Conservation (phyloP, 2,888 invertebrate species). For the Ectemnius lituratus region DNA sequence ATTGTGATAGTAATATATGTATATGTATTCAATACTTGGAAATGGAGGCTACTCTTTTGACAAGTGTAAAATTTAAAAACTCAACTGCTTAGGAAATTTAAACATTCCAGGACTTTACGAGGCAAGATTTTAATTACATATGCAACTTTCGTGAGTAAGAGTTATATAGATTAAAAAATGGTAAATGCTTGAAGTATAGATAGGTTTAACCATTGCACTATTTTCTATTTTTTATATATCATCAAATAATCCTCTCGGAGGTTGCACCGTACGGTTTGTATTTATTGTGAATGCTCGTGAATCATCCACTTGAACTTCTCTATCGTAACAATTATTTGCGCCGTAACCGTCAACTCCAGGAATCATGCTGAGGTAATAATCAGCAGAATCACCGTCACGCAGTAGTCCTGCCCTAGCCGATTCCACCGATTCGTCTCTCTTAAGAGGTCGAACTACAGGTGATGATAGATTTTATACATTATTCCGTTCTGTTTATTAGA, state of each 20-base stretch:
- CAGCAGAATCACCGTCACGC: conserved; percentile 86
- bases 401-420: conserved; percentile 89
- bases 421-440: conserved; percentile 82
- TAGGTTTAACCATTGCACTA: conserved; percentile 33
- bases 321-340: conserved; percentile 69
- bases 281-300: conserved; percentile 75
- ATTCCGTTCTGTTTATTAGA: neutral
- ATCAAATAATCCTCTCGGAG: conserved; percentile 89
- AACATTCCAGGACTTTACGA: too few species aligned
- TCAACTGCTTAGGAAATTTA: too few species aligned
- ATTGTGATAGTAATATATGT: too few species aligned
- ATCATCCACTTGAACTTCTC: conserved; percentile 73
- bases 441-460: conserved; percentile 78
- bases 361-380: conserved; percentile 82
- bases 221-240: conserved; percentile 82
- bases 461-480: neutral
- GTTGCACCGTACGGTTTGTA: conserved; percentile 81
- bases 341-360: conserved; percentile 72
- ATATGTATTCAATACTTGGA: too few species aligned
- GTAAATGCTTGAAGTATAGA: conserved; percentile 22
- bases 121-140: too few species aligned
- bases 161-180: neutral
- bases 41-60: too few species aligned
- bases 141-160: too few species aligned
- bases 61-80: too few species aligned